Percentiles rank a stretch among this genome's conserved stretches.
phyloP scores from a whole-genome alignment of 2,797 vertebrate species.

The Ispidina lecontei region DNA sequence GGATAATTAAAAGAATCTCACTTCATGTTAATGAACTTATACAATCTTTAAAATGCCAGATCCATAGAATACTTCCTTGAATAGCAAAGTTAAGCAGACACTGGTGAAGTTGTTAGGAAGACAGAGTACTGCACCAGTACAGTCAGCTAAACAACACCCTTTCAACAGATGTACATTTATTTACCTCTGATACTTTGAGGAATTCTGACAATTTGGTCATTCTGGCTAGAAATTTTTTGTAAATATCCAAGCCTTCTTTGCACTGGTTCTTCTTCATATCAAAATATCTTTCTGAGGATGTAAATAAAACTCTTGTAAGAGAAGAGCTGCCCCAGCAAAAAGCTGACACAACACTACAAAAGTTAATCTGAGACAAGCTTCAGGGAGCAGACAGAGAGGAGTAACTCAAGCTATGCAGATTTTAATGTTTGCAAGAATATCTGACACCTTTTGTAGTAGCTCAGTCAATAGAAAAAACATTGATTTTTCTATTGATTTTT shows the following conservation, averaged over 20 bases:
- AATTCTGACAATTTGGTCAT: constrained; percentile 93
- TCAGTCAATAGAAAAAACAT: not conserved
- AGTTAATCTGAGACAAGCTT: not conserved
- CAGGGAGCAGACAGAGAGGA: not conserved
- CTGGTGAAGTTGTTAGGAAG: not conserved
- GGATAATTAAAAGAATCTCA: not conserved
- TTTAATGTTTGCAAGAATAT: not conserved
- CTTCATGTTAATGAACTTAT: not conserved
- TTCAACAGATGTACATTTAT: not conserved
- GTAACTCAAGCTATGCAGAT: not conserved
- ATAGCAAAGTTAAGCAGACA: not conserved
- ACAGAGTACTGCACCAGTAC: constrained; percentile 43
- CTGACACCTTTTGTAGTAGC: not conserved
- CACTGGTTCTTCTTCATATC: constrained; percentile 97
- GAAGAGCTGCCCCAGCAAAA: not conserved
- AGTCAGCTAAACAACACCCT: constrained; percentile 28
- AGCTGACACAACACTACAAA: not conserved
- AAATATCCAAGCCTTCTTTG: constrained; percentile 95
- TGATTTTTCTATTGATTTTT: not conserved
- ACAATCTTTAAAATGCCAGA: not conserved
- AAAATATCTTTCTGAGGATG: constrained; percentile 91
- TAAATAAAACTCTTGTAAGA: constrained; percentile 47
- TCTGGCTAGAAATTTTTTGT: constrained; percentile 93
- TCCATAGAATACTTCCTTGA: not conserved
- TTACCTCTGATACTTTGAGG: constrained; percentile 96